Percentiles rank a stretch among this genome's conserved stretches.
phyloP scores from a whole-genome alignment of 2,888 invertebrate genomes.

The Ormyrus nitidulus region DNA sequence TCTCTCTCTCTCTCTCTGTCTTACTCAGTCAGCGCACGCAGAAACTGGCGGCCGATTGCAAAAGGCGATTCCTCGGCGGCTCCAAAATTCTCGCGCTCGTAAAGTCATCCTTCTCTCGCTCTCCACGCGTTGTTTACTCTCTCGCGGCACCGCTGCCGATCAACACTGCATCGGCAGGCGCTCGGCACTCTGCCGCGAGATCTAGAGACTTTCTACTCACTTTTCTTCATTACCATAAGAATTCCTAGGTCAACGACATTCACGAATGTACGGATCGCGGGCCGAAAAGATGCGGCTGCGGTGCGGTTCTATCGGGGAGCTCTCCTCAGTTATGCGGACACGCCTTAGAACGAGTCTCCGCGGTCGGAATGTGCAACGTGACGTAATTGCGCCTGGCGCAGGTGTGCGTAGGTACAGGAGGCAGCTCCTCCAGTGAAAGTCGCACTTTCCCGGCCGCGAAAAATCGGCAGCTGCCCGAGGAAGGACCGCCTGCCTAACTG shows the following conservation, averaged over 20 bases:
- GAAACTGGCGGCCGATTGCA: too few relatives aligned
- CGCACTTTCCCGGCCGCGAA: too few relatives aligned
- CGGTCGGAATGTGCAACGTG: conserved; percentile 54
- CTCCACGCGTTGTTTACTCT: neutral
- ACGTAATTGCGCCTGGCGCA: conserved; percentile 49
- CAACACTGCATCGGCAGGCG: neutral
- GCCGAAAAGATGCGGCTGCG: neutral
- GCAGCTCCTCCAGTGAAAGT: too few relatives aligned
- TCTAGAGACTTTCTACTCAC: conserved; percentile 41
- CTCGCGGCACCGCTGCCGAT: neutral
- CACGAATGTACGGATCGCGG: neutral
- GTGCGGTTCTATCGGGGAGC: neutral
- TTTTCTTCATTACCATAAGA: conserved; percentile 51
- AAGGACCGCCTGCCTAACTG: conserved; percentile 49
- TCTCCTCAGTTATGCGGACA: conserved; percentile 38
- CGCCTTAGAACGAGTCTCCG: conserved; percentile 55
- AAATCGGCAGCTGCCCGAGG: conserved; percentile 44
- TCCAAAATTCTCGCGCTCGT: too few relatives aligned
- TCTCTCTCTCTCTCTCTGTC: conserved; percentile 12
- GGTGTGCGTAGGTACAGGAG: too few relatives aligned
- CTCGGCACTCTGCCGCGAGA: neutral
- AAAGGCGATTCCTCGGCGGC: too few relatives aligned
- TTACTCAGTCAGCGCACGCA: neutral
- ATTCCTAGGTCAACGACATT: conserved; percentile 51
- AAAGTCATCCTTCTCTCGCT: neutral